Evolutionary conservation across 2,113 vertebrate genomes (phyloP).

Genomic region (Chloropsis cyanopogon): DNA sequence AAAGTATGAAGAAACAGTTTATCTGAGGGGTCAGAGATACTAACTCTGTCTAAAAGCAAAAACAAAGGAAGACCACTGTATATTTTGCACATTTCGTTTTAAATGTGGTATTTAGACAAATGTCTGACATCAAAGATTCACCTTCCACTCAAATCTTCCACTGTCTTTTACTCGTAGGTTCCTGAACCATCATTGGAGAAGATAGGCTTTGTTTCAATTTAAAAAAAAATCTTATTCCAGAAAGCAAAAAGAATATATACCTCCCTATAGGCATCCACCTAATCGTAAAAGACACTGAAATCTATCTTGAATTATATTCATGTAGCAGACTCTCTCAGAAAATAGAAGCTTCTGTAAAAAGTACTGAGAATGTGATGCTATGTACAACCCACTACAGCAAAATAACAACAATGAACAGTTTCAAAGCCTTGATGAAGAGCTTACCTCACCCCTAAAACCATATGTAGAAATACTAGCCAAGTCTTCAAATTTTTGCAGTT

Average conservation of each 20-base stretch:
- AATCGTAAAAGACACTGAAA: background rate
- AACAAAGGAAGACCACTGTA: background rate
- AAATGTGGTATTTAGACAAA: background rate
- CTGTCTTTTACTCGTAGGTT: background rate
- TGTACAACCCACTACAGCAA: background rate
- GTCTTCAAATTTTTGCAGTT: slow-evolving; percentile 93
- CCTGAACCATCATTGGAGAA: background rate
- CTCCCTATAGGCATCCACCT: background rate
- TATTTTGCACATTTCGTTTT: background rate
- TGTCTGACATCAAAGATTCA: background rate
- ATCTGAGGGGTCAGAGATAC: background rate
- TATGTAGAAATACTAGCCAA: slow-evolving; percentile 89
- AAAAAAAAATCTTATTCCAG: background rate
- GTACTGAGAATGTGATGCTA: background rate
- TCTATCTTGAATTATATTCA: background rate
- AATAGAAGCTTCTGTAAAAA: background rate
- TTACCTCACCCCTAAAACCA: slow-evolving; percentile 95
- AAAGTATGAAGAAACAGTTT: background rate
- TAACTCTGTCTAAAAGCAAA: background rate
- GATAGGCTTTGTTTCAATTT: background rate
- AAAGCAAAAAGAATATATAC: background rate
- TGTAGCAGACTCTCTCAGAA: background rate
- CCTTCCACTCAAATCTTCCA: background rate
- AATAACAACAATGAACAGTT: background rate
- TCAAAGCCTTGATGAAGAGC: background rate